Percentiles rank a stretch among this genome's conserved stretches.
Conservation (phyloP, 2,888 invertebrate genomes). For the Melipona beecheii region DNA sequence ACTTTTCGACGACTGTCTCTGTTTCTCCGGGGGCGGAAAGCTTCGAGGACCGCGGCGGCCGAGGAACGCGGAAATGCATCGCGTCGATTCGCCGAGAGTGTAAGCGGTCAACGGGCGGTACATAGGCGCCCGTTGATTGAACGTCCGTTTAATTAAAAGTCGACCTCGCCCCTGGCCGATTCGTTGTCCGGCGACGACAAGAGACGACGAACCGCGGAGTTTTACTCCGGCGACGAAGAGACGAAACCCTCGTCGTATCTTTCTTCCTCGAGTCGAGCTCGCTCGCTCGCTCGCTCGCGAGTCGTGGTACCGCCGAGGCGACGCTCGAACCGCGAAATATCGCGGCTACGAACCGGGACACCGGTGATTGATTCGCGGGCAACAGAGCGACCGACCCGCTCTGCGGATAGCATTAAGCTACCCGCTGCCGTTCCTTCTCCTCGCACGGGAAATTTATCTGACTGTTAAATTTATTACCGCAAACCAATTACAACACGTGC, state of each 20-base stretch:
- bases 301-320: background rate
- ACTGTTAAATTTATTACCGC: constrained; percentile 54
- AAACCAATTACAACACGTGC: constrained; percentile 57
- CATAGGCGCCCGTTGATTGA: constrained; percentile 61
- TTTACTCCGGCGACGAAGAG: too few relatives aligned
- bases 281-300: too few relatives aligned
- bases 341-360: constrained; percentile 39
- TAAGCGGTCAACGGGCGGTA: constrained; percentile 54
- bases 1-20: constrained; percentile 49
- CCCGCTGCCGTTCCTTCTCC: background rate
- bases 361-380: constrained; percentile 45
- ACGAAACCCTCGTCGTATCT: too few relatives aligned
- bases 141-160: constrained; percentile 69
- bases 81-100: constrained; percentile 17
- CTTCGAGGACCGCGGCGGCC: constrained; percentile 24
- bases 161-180: constrained; percentile 57
- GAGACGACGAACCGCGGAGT: too few relatives aligned
- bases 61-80: constrained; percentile 69
- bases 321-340: constrained; percentile 11
- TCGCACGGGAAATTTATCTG: constrained; percentile 44
- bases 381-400: constrained; percentile 10
- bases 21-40: constrained; percentile 43
- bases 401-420: constrained; percentile 47
- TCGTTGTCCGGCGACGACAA: too few relatives aligned
- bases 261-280: too few relatives aligned